These are phyloP conservation scores for Archips xylosteana DNA, from an alignment of 2,888 invertebrate genomes.

Conservation along the genomic window DNA sequence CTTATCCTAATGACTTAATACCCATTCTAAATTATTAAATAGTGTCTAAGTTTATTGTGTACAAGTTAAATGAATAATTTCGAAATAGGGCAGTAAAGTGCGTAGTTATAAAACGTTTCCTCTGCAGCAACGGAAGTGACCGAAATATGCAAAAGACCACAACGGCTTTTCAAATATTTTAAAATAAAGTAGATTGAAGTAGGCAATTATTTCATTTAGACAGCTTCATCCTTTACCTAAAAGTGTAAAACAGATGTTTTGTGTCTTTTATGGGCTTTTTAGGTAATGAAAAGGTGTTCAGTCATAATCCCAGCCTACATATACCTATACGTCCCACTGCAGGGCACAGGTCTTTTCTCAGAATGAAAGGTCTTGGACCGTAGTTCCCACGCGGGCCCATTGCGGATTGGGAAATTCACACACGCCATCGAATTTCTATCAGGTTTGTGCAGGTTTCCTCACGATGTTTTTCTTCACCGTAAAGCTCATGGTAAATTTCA, in stretches of 20 bases:
- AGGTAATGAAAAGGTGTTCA: neutral
- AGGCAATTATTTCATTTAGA: slow-evolving; percentile 9
- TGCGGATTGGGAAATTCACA: too few relatives aligned
- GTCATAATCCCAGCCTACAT: neutral
- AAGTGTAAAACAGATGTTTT: neutral
- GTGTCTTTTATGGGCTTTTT: too few relatives aligned
- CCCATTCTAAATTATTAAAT: neutral
- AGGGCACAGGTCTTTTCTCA: too few relatives aligned
- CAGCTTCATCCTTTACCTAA: slow-evolving; percentile 8
- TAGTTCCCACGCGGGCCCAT: too few relatives aligned
- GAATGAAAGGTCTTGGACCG: too few relatives aligned
- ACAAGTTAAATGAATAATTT: neutral
- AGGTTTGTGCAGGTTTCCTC: too few relatives aligned
- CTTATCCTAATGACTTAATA: neutral
- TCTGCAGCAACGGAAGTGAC: slow-evolving; percentile 27
- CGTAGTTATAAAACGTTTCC: slow-evolving; percentile 5
- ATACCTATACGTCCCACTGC: too few relatives aligned
- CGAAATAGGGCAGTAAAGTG: neutral
- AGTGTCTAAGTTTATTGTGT: too few relatives aligned
- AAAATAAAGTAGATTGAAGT: slow-evolving; percentile 18
- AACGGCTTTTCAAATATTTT: slow-evolving; percentile 28
- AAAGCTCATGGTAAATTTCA: too few relatives aligned
- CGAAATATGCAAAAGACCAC: slow-evolving; percentile 30
- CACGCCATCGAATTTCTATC: too few relatives aligned
- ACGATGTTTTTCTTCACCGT: too few relatives aligned